Evolutionary conservation across 2,888 invertebrate species (phyloP), one percentile per base, ranked within the genome.

Genomic region (Agonopterix arenella): DNA sequence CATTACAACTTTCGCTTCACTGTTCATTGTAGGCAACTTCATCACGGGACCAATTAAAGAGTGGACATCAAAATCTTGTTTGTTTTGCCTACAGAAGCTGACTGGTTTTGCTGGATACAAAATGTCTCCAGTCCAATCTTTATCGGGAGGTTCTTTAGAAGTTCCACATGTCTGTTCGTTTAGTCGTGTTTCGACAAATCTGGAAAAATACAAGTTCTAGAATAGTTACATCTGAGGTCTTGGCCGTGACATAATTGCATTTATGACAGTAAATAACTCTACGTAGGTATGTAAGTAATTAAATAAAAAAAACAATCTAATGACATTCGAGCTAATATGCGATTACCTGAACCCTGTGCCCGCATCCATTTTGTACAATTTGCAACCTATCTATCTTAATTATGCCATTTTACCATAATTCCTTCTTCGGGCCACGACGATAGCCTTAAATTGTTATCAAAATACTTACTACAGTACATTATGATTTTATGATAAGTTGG

Each of bases 1-100:
- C 85, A 86, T 79, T 8, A 85, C 65, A 37, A 78, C 53, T 59
- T 76, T 76, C 1, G 74, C 61, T 43, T 78, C 74, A 28, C 4
- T 28, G 28, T 28, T 28, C 8, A 65, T 53, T 2, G 86, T 86
- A 28, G 28, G 28, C 53, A 86, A 57, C 52, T 73, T 79, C 7
- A 84, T 60, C 7, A 84, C 76, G 0, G 84, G 82, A 0, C 80
- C 82, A 10, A 48, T 58, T 36, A 64, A 54, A 36, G 71, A 61
- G 38, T 57, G 59, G 2, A 60, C 59, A 45, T 66, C 66, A 44
- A 59, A 47, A 37, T 11, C 28, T 28, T 28, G 28, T 28, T 28
- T 7, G 28, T 28, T 28, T 7, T 28, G 28, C 28, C 7, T 28
- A 28, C 28, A 28, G 7, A 1, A 28, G 28, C 28, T 28, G 28